Conservation (phyloP, 2,888 invertebrate species). For the Lutraria lutraria region DNA sequence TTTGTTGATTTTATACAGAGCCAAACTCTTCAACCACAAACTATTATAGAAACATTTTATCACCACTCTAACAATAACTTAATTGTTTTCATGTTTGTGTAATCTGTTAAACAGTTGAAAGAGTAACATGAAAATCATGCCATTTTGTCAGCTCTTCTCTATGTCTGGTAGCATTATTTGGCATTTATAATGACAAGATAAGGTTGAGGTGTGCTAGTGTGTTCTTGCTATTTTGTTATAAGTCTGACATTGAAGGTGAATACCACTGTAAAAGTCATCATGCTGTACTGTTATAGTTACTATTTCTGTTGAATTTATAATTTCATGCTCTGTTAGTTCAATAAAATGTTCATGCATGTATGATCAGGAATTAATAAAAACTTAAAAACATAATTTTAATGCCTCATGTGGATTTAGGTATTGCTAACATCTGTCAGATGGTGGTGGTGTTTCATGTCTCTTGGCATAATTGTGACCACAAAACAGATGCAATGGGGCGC, state of each 20-base stretch:
- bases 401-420: neutral
- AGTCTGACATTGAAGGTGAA: neutral
- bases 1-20: neutral
- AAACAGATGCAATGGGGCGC: neutral
- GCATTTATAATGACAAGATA: conserved; percentile 13
- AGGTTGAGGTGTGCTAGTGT: neutral
- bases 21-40: neutral
- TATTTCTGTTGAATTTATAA: neutral
- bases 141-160: neutral
- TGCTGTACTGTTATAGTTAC: neutral
- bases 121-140: conserved; percentile 11
- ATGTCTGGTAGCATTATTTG: neutral
- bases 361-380: neutral
- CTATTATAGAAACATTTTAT: neutral
- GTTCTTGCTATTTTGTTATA: neutral
- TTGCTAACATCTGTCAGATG: neutral
- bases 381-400: neutral
- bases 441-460: neutral
- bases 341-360: neutral
- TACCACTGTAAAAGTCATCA: conserved; percentile 13
- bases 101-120: neutral
- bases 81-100: neutral
- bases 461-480: conserved; percentile 13
- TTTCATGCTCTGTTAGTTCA: neutral
- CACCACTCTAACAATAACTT: neutral